A percentile compares a stretch with the other conserved stretches of the same genome.
These are phyloP conservation scores for Holothuria leucospilota DNA, from an alignment of 53 echinoderm and acorn worm species.

Conservation along the genomic window DNA sequence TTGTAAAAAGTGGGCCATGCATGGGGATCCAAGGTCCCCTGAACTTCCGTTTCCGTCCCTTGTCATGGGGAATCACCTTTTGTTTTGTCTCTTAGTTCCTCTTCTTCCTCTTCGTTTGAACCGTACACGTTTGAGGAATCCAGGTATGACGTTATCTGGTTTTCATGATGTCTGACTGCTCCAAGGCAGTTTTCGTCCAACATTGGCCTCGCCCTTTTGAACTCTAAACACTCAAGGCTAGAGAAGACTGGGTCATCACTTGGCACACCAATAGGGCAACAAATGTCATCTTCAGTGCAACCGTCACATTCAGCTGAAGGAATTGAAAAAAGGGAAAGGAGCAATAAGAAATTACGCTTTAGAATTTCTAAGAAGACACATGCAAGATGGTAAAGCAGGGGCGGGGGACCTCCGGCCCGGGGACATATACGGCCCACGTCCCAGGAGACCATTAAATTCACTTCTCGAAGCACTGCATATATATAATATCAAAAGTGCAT, in stretches of 20 bases:
- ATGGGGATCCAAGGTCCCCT: no score
- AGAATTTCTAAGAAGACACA: no score
- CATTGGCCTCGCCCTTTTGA: constrained; percentile 57
- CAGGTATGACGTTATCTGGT: constrained; percentile 77
- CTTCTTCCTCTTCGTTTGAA: constrained; percentile 32
- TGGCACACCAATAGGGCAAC: constrained; percentile 58
- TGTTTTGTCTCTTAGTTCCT: constrained; percentile 17
- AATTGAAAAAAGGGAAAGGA: no score
- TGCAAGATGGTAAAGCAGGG: no score
- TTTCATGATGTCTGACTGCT: constrained; percentile 63
- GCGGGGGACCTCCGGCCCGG: no score
- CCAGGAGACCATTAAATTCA: no score
- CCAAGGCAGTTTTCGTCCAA: constrained; percentile 34
- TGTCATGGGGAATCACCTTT: constrained; percentile 4
- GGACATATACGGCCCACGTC: no score
- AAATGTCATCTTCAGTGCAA: constrained; percentile 4
- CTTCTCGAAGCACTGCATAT: no score
- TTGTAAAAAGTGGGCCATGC: no score
- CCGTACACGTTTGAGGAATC: constrained; percentile 86
- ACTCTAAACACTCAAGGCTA: constrained; percentile 53
- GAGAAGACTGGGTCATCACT: constrained; percentile 55
- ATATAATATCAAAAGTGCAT: no score
- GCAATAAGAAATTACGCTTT: no score
- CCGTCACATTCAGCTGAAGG: not conserved
- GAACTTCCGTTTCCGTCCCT: no score